Evolutionary conservation across 2,113 vertebrate species (phyloP).

Genomic region (Paedocypris sp.): DNA sequence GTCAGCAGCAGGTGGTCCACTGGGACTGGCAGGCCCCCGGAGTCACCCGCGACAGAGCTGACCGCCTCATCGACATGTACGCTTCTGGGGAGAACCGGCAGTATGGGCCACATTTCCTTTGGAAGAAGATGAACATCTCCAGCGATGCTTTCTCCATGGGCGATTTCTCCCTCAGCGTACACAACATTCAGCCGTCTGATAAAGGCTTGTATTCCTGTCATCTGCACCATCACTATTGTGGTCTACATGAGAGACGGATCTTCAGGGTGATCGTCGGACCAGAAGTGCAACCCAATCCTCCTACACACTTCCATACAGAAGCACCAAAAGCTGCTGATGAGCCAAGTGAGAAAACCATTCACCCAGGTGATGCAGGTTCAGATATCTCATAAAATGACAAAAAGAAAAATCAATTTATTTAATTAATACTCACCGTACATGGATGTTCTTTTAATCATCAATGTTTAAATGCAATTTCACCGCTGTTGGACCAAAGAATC

Average conservation of each 20-base stretch:
- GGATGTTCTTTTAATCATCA: too few species aligned
- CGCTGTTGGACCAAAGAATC: too few species aligned
- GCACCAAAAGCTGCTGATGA: slow-evolving; percentile 25
- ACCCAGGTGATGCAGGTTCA: not conserved
- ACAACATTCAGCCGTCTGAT: slow-evolving; percentile 62
- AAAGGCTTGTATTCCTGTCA: slow-evolving; percentile 88
- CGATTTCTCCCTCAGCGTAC: slow-evolving; percentile 76
- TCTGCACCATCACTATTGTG: slow-evolving; percentile 94
- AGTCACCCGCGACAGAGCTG: slow-evolving; percentile 75
- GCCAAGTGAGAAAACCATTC: slow-evolving; percentile 44
- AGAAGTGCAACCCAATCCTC: slow-evolving; percentile 27
- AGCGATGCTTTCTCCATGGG: slow-evolving; percentile 72
- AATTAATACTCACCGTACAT: too few species aligned
- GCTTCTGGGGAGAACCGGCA: slow-evolving; percentile 80
- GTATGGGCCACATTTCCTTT: slow-evolving; percentile 69
- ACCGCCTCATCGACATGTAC: slow-evolving; percentile 85
- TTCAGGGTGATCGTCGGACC: slow-evolving; percentile 67
- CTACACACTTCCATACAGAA: slow-evolving; percentile 34
- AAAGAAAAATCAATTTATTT: too few species aligned
- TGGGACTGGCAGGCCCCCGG: slow-evolving; percentile 91
- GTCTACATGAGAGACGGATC: slow-evolving; percentile 79
- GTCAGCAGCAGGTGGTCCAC: slow-evolving; percentile 89
- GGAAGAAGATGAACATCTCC: slow-evolving; percentile 71
- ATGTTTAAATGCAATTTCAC: too few species aligned
- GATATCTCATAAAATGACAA: too few species aligned